These are phyloP conservation scores for Megaleporinus macrocephalus DNA, from an alignment of 2,113 vertebrate species.

Conservation along the genomic window DNA sequence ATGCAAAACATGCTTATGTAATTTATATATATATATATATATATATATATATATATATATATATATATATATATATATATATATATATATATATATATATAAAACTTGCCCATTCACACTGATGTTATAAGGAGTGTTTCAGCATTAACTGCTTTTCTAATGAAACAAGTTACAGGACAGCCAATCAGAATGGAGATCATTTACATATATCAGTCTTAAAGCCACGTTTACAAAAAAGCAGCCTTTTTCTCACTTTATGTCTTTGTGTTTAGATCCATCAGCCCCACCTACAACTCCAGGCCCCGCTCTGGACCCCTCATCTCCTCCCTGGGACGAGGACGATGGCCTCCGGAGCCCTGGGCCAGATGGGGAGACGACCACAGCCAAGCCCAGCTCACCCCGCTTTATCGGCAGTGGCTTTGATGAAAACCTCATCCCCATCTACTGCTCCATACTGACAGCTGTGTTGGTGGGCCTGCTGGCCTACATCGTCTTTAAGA, in stretches of 20 bases:
- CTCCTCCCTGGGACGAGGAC: conserved; percentile 57
- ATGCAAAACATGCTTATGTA: conserved; percentile 5
- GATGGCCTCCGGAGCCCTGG: conserved; percentile 59
- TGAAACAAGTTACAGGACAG: no score
- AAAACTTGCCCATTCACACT: no score
- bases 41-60: no score
- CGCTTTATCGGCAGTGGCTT: conserved; percentile 82
- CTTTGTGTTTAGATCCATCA: conserved; percentile 67
- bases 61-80: no score
- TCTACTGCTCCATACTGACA: conserved; percentile 97
- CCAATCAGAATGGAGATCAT: no score
- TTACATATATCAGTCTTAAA: no score
- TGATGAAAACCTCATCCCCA: conserved; percentile 92
- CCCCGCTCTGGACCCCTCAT: conserved; percentile 48
- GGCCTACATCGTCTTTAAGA: conserved; percentile 93
- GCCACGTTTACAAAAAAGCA: no score
- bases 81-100: no score
- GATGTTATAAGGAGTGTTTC: no score
- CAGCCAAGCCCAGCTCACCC: conserved; percentile 83
- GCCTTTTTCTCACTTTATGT: neutral
- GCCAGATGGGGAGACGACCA: conserved; percentile 76
- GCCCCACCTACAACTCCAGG: conserved; percentile 55
- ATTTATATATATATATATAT: no score
- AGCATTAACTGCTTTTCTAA: no score
- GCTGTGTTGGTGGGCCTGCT: conserved; percentile 92